These are phyloP conservation scores for Eupeodes corollae DNA, from an alignment of 1,140 invertebrate genomes.

Conservation along the genomic window DNA sequence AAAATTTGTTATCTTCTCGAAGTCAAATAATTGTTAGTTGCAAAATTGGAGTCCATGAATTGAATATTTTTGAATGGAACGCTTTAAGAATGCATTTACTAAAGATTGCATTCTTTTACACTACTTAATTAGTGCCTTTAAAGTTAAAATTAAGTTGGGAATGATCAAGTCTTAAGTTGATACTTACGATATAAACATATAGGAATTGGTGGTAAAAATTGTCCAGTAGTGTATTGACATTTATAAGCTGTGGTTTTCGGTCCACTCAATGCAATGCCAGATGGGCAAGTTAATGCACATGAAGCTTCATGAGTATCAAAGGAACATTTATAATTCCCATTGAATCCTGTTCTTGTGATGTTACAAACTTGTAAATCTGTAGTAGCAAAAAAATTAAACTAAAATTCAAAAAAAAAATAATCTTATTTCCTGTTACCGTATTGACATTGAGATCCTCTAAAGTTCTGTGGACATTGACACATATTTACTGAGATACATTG, in stretches of 20 bases:
- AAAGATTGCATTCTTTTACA: no score
- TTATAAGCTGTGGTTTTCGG: conserved; percentile 49
- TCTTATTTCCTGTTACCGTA: conserved; percentile 59
- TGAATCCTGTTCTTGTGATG: conserved; percentile 43
- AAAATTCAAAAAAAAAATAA: not conserved
- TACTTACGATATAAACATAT: conserved; percentile 58
- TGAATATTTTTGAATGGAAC: no score
- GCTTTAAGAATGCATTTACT: no score
- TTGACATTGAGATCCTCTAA: conserved; percentile 61
- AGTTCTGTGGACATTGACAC: conserved; percentile 64
- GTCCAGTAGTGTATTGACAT: conserved; percentile 55
- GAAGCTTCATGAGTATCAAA: conserved; percentile 46
- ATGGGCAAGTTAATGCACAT: conserved; percentile 56
- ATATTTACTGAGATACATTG: conserved; percentile 59
- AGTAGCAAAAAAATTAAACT: not conserved
- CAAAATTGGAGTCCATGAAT: no score
- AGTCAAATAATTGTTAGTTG: no score
- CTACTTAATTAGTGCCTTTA: no score
- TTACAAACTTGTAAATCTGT: conserved; percentile 21
- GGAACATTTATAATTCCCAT: conserved; percentile 60
- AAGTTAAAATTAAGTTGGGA: no score
- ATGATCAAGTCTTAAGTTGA: no score
- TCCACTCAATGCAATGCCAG: conserved; percentile 48
- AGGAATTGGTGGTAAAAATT: conserved; percentile 61
- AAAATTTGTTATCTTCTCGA: no score